Conservation (phyloP, 2,797 vertebrate genomes). For the Lutra lutra region DNA sequence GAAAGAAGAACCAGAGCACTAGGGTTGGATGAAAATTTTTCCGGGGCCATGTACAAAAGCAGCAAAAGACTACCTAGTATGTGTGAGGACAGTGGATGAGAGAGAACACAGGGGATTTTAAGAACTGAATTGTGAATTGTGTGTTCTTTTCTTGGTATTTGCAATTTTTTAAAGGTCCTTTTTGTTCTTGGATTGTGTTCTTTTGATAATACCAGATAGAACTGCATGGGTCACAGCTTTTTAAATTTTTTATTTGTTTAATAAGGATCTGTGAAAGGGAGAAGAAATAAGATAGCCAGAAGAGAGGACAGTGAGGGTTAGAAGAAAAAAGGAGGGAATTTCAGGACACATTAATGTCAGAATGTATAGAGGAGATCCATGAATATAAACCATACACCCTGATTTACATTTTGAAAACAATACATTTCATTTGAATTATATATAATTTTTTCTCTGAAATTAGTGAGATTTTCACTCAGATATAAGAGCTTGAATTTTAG, state of each 20-base stretch:
- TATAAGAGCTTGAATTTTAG: not conserved
- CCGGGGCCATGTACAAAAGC: not conserved
- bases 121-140: not conserved
- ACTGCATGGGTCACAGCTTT: not conserved
- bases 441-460: slow-evolving; percentile 14
- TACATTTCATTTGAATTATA: not conserved
- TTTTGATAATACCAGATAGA: not conserved
- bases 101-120: not conserved
- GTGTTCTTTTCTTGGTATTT: not conserved
- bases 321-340: not conserved
- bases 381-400: not conserved
- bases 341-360: not conserved
- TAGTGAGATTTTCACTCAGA: not conserved
- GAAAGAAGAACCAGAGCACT: not conserved
- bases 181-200: slow-evolving; percentile 11
- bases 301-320: not conserved
- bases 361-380: not conserved
- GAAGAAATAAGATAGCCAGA: not conserved
- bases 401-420: slow-evolving; percentile 45
- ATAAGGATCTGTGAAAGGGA: slow-evolving; percentile 35
- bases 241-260: not conserved
- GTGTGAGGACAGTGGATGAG: not conserved
- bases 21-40: not conserved
- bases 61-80: not conserved
- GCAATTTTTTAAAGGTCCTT: not conserved